Evolutionary conservation across 2,888 invertebrate genomes (phyloP).

Genomic region (Ephialtes manifestator): DNA sequence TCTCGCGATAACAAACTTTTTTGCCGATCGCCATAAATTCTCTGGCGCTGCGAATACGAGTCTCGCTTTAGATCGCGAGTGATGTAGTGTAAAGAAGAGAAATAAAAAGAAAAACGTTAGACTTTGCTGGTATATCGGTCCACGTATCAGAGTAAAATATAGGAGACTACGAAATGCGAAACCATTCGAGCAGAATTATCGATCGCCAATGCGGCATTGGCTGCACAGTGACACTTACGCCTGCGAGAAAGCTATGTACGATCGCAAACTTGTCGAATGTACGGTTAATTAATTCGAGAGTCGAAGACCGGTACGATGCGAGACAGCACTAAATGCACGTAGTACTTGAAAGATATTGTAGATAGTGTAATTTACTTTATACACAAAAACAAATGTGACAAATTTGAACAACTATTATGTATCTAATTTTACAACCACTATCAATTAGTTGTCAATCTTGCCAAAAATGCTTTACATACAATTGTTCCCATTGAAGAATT

Average conservation of each 20-base stretch:
- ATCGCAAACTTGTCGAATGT: conserved; percentile 40
- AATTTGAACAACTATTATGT: too few species aligned
- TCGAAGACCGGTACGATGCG: conserved; percentile 23
- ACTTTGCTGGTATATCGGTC: background rate
- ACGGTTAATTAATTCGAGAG: conserved; percentile 58
- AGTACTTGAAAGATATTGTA: conserved; percentile 15
- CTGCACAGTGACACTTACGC: conserved; percentile 22
- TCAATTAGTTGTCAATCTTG: too few species aligned
- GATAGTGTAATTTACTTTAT: background rate
- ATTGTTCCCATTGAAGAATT: too few species aligned
- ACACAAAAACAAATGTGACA: background rate
- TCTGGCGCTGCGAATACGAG: conserved; percentile 21
- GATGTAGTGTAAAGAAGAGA: background rate
- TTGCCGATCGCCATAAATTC: conserved; percentile 39
- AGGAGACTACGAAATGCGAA: conserved; percentile 7
- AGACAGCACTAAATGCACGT: conserved; percentile 7
- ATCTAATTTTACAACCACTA: too few species aligned
- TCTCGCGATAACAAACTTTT: conserved; percentile 56
- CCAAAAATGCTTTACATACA: too few species aligned
- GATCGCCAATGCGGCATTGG: conserved; percentile 30
- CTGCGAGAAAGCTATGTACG: conserved; percentile 42
- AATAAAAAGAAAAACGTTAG: background rate
- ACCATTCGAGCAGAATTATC: conserved; percentile 40
- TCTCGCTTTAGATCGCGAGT: conserved; percentile 9
- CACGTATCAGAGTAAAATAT: conserved; percentile 8